phyloP scores from a whole-genome alignment of 2,888 invertebrate genomes.

The Tipula helvola region DNA sequence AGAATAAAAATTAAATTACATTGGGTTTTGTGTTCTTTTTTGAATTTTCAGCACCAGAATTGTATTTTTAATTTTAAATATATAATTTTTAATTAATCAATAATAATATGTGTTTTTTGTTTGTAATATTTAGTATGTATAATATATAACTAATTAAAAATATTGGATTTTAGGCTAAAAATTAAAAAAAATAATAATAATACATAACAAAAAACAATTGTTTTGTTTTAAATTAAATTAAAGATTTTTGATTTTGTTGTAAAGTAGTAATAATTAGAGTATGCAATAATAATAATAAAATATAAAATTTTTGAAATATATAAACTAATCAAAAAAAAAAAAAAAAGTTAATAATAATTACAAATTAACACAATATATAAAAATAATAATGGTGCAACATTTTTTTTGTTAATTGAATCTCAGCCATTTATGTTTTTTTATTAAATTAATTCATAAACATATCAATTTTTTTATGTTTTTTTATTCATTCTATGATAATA shows the following conservation, averaged over 20 bases:
- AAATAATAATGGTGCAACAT: not conserved
- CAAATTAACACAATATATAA: not conserved
- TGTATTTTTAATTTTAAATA: not conserved
- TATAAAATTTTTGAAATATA: not conserved
- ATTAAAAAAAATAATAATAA: not conserved
- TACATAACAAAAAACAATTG: not conserved
- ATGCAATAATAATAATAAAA: not conserved
- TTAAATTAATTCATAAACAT: slow-evolving; percentile 1
- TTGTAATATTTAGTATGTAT: not conserved
- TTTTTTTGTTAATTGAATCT: slow-evolving; percentile 4
- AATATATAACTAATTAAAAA: not conserved
- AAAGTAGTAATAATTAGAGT: not conserved
- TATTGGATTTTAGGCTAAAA: not conserved
- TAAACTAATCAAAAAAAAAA: not conserved
- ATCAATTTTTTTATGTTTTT: not conserved
- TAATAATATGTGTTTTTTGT: not conserved
- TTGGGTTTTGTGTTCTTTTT: not conserved
- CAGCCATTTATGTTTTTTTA: not conserved
- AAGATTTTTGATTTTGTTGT: not conserved
- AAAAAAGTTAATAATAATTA: not conserved
- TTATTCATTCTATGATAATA: slow-evolving; percentile 7
- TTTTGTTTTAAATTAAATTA: not conserved
- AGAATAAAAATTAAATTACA: not conserved
- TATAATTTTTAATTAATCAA: not conserved
- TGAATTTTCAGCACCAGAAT: not conserved